A percentile compares a stretch with the other conserved stretches of the same genome.
These are phyloP conservation scores for Dasypolia templi DNA, from an alignment of 2,888 invertebrate genomes.

Conservation along the genomic window DNA sequence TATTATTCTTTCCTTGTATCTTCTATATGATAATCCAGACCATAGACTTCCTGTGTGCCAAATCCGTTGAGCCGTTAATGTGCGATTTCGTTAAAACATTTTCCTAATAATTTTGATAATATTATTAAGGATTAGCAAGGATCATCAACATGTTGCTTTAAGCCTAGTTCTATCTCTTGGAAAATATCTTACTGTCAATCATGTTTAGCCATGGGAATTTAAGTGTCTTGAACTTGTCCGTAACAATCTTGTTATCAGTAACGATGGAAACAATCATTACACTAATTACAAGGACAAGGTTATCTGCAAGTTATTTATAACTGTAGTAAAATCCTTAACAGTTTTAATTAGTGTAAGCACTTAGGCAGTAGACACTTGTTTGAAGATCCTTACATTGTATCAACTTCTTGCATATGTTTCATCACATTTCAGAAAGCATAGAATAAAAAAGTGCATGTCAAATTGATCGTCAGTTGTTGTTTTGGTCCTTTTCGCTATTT, in stretches of 20 bases:
- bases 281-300: slow-evolving; percentile 62
- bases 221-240: slow-evolving; percentile 27
- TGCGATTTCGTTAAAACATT: background rate
- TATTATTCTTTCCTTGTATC: background rate
- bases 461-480: background rate
- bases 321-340: slow-evolving; percentile 19
- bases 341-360: slow-evolving; percentile 39
- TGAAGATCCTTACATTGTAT: background rate
- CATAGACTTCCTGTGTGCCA: no score
- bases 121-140: background rate
- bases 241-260: slow-evolving; percentile 37
- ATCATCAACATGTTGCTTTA: background rate
- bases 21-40: background rate
- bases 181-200: background rate
- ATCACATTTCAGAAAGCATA: background rate
- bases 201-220: slow-evolving; percentile 1
- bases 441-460: background rate
- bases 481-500: no score
- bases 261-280: slow-evolving; percentile 40
- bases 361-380: background rate
- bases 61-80: background rate
- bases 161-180: background rate
- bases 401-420: background rate
- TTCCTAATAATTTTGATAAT: background rate
- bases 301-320: slow-evolving; percentile 60